Evolutionary conservation across 1,140 invertebrate species (phyloP), one percentile per base, ranked within the genome.

Genomic region (Cyclina sinensis): DNA sequence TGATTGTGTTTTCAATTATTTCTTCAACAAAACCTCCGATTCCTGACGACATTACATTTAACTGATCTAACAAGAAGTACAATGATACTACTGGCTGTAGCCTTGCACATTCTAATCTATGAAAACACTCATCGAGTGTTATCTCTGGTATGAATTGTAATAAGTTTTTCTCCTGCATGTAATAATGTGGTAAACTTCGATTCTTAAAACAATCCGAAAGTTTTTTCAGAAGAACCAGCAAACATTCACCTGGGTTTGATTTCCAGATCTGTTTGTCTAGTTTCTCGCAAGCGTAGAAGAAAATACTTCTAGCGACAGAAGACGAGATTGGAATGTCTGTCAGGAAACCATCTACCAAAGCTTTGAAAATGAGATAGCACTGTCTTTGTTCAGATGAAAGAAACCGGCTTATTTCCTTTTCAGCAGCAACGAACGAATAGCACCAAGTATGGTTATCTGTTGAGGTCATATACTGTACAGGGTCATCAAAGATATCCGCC

Each of bases 241-340:
- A 32, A 27, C 80, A 83, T 65, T 62, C 27, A 0, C 35, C 80
- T 68, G 80, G 57, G 21, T 83, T 16, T 46, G 54, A 62, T 32
- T 65, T 32, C 80, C 80, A 83, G 9, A 48, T 30, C 16, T n/a
- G 16, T 14, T n/a, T 48, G 18, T 43, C 39, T 7, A 83, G 48
- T 27, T 83, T 68, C 80, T 83, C 80, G 27, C 80, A 83, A 24
- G 80, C 80, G 62, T 83, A 83, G 21, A 83, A 83, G 80, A 83
- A 83, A 54, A 83, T 32, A 51, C 80, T 83, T 32, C 65, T 83
- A 9, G 70, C 35, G 48, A 83, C 37, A 2, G 43, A 65, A 37
- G 80, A 5, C 14, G 59, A 46, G 4, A 83, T 2, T 30, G 5
- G 24, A 37, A 32, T 39, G 18, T 46, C 39, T 32, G 24, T 30